Conservation (phyloP, 2,888 invertebrate genomes). For the Hyposoter dolosus region DNA sequence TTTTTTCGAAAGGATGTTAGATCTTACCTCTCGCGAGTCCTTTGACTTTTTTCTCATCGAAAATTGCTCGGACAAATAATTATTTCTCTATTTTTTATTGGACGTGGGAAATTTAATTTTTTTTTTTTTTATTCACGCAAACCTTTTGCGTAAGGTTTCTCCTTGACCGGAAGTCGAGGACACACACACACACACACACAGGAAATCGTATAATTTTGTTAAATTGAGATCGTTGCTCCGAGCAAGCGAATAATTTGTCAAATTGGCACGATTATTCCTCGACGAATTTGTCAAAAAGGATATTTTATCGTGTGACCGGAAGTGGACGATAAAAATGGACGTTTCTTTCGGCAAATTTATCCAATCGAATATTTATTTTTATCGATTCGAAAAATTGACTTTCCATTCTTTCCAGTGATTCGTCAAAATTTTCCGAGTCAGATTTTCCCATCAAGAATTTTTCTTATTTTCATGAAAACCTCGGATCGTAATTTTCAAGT, state of each 20-base stretch:
- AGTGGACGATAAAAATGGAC: neutral
- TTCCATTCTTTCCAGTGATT: neutral
- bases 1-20: neutral
- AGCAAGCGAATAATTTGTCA: neutral
- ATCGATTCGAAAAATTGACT: neutral
- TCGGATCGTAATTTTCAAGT: neutral
- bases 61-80: neutral
- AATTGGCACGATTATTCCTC: neutral
- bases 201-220: slow-evolving; percentile 17
- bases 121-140: too few relatives aligned
- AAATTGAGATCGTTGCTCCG: slow-evolving; percentile 1
- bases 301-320: neutral
- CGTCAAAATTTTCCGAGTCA: neutral
- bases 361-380: neutral
- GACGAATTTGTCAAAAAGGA: neutral
- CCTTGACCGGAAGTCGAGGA: slow-evolving; percentile 19
- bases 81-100: neutral
- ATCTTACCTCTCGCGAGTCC: neutral
- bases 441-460: too few relatives aligned
- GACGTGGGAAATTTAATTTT: neutral
- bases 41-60: neutral
- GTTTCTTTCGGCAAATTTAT: neutral
- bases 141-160: slow-evolving; percentile 3
- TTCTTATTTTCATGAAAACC: neutral
- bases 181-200: neutral